Evolutionary conservation across 2,113 vertebrate species (phyloP).

Genomic region (Gallinago media): DNA sequence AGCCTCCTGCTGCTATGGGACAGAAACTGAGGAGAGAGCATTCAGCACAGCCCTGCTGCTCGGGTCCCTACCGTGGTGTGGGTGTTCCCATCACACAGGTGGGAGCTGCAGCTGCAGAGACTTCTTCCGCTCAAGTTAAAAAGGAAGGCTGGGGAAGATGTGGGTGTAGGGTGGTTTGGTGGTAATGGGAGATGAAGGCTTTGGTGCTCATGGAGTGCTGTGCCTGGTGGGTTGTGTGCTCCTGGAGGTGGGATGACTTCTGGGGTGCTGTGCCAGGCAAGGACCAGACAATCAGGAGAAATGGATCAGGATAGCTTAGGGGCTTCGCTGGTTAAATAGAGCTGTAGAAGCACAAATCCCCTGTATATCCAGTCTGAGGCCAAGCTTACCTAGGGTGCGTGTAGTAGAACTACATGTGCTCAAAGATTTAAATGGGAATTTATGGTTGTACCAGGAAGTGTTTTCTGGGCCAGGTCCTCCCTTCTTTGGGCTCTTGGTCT

Average conservation of each 20-base stretch:
- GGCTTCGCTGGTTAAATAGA: not conserved
- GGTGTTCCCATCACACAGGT: rapidly evolving
- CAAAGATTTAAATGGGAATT: not conserved
- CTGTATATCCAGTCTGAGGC: not conserved
- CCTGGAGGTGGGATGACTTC: no score
- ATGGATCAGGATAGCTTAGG: not conserved
- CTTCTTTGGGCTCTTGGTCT: not conserved
- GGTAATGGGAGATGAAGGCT: not conserved
- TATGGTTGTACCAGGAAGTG: not conserved
- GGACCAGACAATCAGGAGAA: not conserved
- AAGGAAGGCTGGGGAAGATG: not conserved
- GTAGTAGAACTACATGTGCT: not conserved
- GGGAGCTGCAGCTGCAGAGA: not conserved
- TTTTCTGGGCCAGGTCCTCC: not conserved
- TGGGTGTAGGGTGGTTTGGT: rapidly evolving
- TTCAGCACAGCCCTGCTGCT: rapidly evolving
- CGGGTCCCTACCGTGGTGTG: rapidly evolving
- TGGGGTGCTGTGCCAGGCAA: not conserved
- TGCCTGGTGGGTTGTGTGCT: rapidly evolving
- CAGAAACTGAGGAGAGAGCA: not conserved
- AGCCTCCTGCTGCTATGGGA: not conserved
- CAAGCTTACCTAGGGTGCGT: not conserved
- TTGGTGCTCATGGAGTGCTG: not conserved
- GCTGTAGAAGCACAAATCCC: not conserved
- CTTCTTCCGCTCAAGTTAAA: not conserved